Evolutionary conservation across 1,140 invertebrate species (phyloP), one percentile per base, ranked within the genome.

Genomic region (Sesamia nonagrioides): DNA sequence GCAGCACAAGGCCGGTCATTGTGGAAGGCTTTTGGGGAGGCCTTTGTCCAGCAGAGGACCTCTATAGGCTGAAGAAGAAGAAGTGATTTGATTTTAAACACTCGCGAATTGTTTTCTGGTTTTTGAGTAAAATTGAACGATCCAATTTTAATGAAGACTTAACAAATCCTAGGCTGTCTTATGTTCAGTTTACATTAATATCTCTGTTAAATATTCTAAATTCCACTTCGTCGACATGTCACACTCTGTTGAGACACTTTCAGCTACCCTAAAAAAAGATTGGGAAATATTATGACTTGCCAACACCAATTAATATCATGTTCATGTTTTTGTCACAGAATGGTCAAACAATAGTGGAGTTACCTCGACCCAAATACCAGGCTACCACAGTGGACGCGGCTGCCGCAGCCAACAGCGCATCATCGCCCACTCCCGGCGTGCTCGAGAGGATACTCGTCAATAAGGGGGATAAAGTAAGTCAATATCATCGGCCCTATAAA

Each of bases 381-480:
- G 66, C 77, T 18, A 80, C 71, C 4, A 82, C 72, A 7, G 83
- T 95, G 75, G 91, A 93, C 48, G 84, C 96, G 1, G 89, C 95
- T 52, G 85, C 94, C 0, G 78, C 85, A 9, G 82, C 88, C 11
- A 95, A 95, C 77, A 96, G 95, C 78, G 97, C 97, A 3, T 90
- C 97, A 15, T 97, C 99, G 27, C 99, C 99, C 6, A 99, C 99
- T 97, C 99, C 99, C 0, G 99, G 99, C 15, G 97, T 99, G 15
- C 95, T 99, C 18, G 98, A 99, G 83, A 98, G 98, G 94, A 95
- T 99, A 48, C 95, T 98, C 18, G 98, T 99, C 0, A 96, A 96
- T 76, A 93, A 96, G 18, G 98, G 98, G 35, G 92, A 94, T 75
- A 92, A 90, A 87, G 92, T 93, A 15, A 75, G 73, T 63, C 61